Percentiles rank a stretch among this genome's conserved stretches.
phyloP scores from a whole-genome alignment of 2,888 invertebrate species.

The Drosophila anomalata region DNA sequence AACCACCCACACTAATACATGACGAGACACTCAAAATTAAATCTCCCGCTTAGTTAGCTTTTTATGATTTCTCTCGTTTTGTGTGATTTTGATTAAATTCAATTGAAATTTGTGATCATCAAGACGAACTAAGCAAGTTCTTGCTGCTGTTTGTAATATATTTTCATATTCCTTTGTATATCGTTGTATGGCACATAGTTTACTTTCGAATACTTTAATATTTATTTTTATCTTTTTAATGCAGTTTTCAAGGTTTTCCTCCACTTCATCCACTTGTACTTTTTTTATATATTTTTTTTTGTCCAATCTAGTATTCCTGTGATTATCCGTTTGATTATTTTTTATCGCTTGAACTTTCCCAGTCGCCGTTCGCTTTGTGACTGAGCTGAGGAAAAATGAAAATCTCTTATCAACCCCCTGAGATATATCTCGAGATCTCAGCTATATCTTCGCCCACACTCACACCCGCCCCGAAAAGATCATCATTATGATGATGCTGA shows the following conservation, averaged over 20 bases:
- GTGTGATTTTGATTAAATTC: conserved; percentile 82
- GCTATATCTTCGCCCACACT: conserved; percentile 62
- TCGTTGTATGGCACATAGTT: conserved; percentile 3
- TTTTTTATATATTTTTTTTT: conserved; percentile 10
- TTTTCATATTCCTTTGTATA: conserved; percentile 22
- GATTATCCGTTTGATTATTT: conserved; percentile 5
- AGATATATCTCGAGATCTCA: conserved; percentile 51
- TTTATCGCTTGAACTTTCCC: conserved; percentile 56
- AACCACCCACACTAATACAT: conserved; percentile 25
- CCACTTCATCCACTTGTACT: background rate
- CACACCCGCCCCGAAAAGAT: conserved; percentile 35
- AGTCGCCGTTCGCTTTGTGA: conserved; percentile 81
- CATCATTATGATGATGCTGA: conserved; percentile 41
- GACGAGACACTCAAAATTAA: conserved; percentile 79
- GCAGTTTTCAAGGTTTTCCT: conserved; percentile 5
- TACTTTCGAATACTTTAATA: conserved; percentile 35
- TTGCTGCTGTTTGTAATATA: conserved; percentile 24
- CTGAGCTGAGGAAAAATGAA: conserved; percentile 68
- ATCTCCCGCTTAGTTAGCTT: conserved; percentile 52
- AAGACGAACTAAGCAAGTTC: conserved; percentile 54
- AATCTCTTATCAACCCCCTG: conserved; percentile 73
- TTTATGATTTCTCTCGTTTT: conserved; percentile 35
- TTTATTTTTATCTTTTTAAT: conserved; percentile 9
- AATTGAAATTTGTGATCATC: conserved; percentile 83
- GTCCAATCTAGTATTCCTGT: conserved; percentile 9